phyloP scores from a whole-genome alignment of 2,113 vertebrate genomes.

The Sceloporus tristichus region DNA sequence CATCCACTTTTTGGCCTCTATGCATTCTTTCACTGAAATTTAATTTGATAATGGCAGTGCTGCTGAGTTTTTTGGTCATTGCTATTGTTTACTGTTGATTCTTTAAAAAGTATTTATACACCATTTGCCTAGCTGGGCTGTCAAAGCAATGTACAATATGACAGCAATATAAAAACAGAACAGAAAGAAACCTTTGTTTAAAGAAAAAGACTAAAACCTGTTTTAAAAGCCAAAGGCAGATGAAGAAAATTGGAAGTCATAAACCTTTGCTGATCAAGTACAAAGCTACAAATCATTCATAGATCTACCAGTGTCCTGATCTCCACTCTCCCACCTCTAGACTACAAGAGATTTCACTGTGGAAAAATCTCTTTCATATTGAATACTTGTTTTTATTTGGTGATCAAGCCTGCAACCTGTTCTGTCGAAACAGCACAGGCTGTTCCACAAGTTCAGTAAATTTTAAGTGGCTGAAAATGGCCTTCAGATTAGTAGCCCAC shows the following conservation, averaged over 20 bases:
- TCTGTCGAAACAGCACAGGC: not conserved
- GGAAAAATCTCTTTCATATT: not conserved
- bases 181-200: not conserved
- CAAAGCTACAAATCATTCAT: not conserved
- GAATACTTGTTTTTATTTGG: slow-evolving; percentile 1
- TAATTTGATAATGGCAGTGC: not conserved
- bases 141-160: not conserved
- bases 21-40: not conserved
- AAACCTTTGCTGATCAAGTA: not conserved
- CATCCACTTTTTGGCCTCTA: not conserved
- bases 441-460: slow-evolving; percentile 3
- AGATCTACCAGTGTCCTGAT: not conserved
- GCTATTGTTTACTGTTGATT: not conserved
- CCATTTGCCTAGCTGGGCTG: not conserved
- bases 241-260: no score
- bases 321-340: not conserved
- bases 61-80: not conserved
- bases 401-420: slow-evolving; percentile 13
- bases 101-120: not conserved
- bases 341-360: not conserved
- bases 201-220: not conserved
- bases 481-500: not conserved
- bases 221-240: not conserved
- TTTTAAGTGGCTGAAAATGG: slow-evolving; percentile 1
- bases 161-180: not conserved